phyloP scores from a whole-genome alignment of 2,113 vertebrate species.

The human region GRCh38 chr11:95564001-95564500 shows the following conservation, averaged over 20 bases:
- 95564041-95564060: slow-evolving; percentile 26
- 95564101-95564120: slow-evolving; percentile 16
- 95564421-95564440: background rate
- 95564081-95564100: background rate
- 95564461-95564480: slow-evolving; percentile 30
- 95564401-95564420: slow-evolving; percentile 69
- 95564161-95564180: background rate
- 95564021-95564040: slow-evolving; percentile 49
- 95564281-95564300: slow-evolving; percentile 70
- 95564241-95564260: slow-evolving; percentile 45
- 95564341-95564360: slow-evolving; percentile 49
- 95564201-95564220: slow-evolving; percentile 15
- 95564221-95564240: slow-evolving; percentile 45
- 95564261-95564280: slow-evolving; percentile 75
- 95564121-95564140: background rate
- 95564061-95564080: slow-evolving; percentile 43
- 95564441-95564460: slow-evolving; percentile 30
- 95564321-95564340: slow-evolving; percentile 76
- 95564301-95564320: slow-evolving; percentile 68
- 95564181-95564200: slow-evolving; percentile 52
- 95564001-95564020: slow-evolving; percentile 26
- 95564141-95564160: slow-evolving; percentile 28
- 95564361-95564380: slow-evolving; percentile 63
- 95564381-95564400: slow-evolving; percentile 72
- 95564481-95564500: slow-evolving; percentile 72